Base-by-base conservation (phyloP, 2,888 invertebrate species). In the Pristionchus maxplancki region DNA sequence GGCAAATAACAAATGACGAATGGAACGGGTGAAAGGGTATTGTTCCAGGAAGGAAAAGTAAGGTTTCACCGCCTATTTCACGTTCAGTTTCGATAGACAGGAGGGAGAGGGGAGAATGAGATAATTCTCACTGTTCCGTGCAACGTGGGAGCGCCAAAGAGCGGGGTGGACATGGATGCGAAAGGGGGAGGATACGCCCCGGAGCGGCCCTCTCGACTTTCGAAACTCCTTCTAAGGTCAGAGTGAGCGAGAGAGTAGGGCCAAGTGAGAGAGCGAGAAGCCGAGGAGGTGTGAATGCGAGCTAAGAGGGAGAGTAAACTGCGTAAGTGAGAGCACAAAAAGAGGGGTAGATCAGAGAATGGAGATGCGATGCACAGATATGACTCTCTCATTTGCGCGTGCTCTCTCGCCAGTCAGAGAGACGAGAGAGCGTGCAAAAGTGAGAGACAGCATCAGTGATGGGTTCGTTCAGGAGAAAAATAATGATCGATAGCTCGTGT, bases 291-390 rank as follows among this genome's bases (percentile, higher is more conserved):
- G 78, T 28, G 78, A 78, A 78, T n/a, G 44, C 13, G 11, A 6
- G 40, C 78, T 78, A 78, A 48, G 78, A n/a, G 17, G n/a, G 20
- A 40, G 78, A 48, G 78, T 78, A 78, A 78, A 78, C 78, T 78
- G 78, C 78, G 78, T 78, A 78, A 78, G 78, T 28, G n/a, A 17
- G 37, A 20, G 71, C 8, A 15, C 24, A 71, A 71, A 34, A 71
- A 71, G 71, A 71, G 31, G 71, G 20, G 64, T 78, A 78, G 78
- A 78, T 78, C 78, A 78, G 8, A 74, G 67, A 74, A 78, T 78
- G 44, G 40, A 48, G 44, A 48, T 48, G 44, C 11, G n/a, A 48
- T 13, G 78, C 24, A 1, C 28, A 78, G 44, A 78, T 44, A 78
- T 44, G 44, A 44, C 6, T 44, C 44, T 44, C 8, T 44, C 44